A percentile compares a stretch with the other conserved stretches of the same genome.
These are phyloP conservation scores for Hypocryptadius cinnamomeus DNA, from an alignment of 2,113 vertebrate genomes.

Conservation along the genomic window DNA sequence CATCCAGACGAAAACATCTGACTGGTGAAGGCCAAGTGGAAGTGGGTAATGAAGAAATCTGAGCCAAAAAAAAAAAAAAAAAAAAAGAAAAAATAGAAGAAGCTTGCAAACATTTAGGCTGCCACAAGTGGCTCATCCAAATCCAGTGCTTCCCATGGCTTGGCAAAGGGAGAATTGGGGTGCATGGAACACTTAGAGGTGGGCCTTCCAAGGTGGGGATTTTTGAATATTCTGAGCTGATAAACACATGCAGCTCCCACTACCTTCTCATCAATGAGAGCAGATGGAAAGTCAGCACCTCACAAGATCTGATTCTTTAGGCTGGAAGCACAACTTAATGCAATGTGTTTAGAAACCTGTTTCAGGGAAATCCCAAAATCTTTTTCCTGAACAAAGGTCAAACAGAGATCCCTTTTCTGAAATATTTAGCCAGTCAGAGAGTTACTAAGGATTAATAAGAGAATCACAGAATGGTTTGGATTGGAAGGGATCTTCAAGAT, in stretches of 20 bases:
- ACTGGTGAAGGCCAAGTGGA: background rate
- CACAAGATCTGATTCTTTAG: background rate
- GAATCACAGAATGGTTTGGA: background rate
- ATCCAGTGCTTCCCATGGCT: background rate
- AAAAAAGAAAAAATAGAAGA: background rate
- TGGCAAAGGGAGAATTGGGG: background rate
- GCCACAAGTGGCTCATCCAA: background rate
- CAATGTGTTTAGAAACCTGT: background rate
- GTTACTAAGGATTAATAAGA: background rate
- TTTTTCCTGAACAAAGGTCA: background rate
- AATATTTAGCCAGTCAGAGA: background rate
- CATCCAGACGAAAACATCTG: background rate
- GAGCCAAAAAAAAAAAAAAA: no score
- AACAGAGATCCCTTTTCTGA: background rate
- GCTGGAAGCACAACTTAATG: background rate
- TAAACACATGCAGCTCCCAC: background rate
- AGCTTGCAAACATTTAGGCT: background rate
- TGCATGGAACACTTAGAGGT: background rate
- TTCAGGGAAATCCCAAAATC: background rate
- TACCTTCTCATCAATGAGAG: background rate
- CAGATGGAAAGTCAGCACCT: background rate
- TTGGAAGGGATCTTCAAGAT: background rate
- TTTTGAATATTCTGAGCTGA: background rate
- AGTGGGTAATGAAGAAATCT: background rate
- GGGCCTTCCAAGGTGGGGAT: accelerated